Base-by-base conservation (phyloP, 2,113 vertebrate species). In the Xenopus tropicalis region DNA sequence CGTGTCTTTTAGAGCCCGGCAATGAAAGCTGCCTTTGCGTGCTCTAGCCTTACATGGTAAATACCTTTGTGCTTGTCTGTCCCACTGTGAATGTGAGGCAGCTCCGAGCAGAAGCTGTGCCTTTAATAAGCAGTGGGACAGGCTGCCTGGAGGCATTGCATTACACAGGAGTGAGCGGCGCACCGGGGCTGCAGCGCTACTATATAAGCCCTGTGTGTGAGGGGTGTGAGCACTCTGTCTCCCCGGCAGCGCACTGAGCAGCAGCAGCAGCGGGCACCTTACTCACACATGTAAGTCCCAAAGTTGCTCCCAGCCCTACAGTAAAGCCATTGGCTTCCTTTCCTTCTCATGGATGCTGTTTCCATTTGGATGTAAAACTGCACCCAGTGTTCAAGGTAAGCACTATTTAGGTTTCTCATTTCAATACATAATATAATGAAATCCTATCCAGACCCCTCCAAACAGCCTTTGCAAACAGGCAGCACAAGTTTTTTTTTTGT, bases 81-180 rank as follows among this genome's bases (percentile, higher is more conserved):
- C 56, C 57, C 56, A 69, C 57, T 68, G 43, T 11, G 48, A 68
- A 67, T 37, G 56, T 68, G 44, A 61, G 24, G 52, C 61, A 64
- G 61, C 63, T 48, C 71, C 71, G 59, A 43, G 9, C 22, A 42
- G 73, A 54, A 62, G 73, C 66, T 62, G 73, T 44, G 51, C 58
- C 67, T 61, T 69, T 76, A 69, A 69, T 63, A 42, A 69, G 69
- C 22, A 61, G 37, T 19, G 68, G 59, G 61, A 74, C 67, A 61
- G 57, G 66, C 66, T 62, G 57, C 73, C 66, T 69, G 29, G 21
- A 74, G 72, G 72, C 72, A 74, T 74, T 57, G 43, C 73, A 76
- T 69, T 69, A 76, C 73, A 76, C 52, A 76, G 73, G 37, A 63
- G 24, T 73, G 71, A 66, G 17, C 51, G 20, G 46, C 51, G 51